Percentiles rank a stretch among this genome's conserved stretches.
These are phyloP conservation scores for Corticium candelabrum DNA, from an alignment of 37 sponge, comb jelly and placozoan species.

Conservation along the genomic window DNA sequence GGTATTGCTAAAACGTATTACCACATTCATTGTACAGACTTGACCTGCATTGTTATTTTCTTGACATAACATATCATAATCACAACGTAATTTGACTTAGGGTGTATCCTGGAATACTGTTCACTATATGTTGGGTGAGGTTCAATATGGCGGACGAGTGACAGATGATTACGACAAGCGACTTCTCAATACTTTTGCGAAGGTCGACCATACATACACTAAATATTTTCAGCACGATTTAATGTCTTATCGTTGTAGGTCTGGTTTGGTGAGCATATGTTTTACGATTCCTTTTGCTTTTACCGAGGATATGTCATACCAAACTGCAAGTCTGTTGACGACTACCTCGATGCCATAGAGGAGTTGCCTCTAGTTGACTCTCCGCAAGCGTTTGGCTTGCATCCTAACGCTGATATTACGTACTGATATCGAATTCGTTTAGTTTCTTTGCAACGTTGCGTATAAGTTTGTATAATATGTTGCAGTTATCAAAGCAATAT, in stretches of 20 bases:
- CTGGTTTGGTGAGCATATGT: constrained; percentile 97
- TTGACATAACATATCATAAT: no score
- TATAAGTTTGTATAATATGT: constrained; percentile 24
- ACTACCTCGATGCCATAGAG: constrained; percentile 86
- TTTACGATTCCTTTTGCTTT: constrained; percentile 57
- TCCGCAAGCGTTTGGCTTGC: constrained; percentile 96
- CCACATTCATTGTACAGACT: background rate
- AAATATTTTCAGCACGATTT: background rate
- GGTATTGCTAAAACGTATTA: background rate
- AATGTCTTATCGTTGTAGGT: constrained; percentile 22
- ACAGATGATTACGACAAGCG: constrained; percentile 98
- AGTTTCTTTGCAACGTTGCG: constrained; percentile 43
- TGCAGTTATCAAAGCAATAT: background rate
- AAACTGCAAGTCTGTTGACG: constrained; percentile 63
- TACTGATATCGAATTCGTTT: constrained; percentile 2
- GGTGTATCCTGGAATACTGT: constrained; percentile 97
- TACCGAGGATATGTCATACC: constrained; percentile 94
- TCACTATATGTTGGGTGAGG: constrained; percentile 99
- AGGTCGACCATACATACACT: constrained; percentile 23
- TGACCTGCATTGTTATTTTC: no score
- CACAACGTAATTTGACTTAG: no score
- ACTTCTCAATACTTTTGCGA: constrained; percentile 89
- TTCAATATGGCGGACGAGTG: constrained; percentile 98
- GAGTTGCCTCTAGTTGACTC: constrained; percentile 81
- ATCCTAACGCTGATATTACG: constrained; percentile 98